Evolutionary conservation across 2,888 invertebrate genomes (phyloP), one percentile per base, ranked within the genome.

Genomic region (Synergus itoensis): DNA sequence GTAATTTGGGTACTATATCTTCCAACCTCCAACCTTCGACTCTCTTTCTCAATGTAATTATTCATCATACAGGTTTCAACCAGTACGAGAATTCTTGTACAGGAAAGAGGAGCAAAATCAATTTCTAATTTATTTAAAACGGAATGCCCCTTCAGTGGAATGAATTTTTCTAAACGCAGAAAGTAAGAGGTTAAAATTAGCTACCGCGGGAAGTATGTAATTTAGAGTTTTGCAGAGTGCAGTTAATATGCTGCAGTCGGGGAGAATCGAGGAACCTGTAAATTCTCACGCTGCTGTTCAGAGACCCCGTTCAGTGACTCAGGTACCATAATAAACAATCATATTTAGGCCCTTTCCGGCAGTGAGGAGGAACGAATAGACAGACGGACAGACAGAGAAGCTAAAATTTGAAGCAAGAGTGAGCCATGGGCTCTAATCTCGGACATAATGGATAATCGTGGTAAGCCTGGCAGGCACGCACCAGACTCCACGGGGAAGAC

Each of bases 401-500:
- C 69, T 21, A 76, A 76, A 28, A 36, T 45, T 57, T 45, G 65
- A 65, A 60, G 12, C 41, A 73, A 73, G 48, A 73, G 28, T 73
- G 76, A 76, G 43, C 14, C n/a, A 62, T 11, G 28, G 45, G 73
- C 78, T 75, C 76, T 79, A 79, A 79, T 79, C 79, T 79, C 69
- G 57, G 77, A 62, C 21, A 63, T 80, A 80, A 78, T 76, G 78
- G 80, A 76, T 78, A 64, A 78, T 80, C 78, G 78, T 67, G 65
- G 63, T n/a, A 63, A 64, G 62, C 57, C 69, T 60, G 53, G 48
- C 62, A 62, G 79, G 73, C 78, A 75, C 73, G 64, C 48, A 64
- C 45, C 48, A 79, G 79, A 57, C 69, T 65, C 65, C 7, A 18
- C 8, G 16, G 53, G 62, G 60, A 79, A 84, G 85, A 89, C 88